Evolutionary conservation across 2,797 vertebrate genomes (phyloP).

Genomic region (Stomatorhinus walkeri): DNA sequence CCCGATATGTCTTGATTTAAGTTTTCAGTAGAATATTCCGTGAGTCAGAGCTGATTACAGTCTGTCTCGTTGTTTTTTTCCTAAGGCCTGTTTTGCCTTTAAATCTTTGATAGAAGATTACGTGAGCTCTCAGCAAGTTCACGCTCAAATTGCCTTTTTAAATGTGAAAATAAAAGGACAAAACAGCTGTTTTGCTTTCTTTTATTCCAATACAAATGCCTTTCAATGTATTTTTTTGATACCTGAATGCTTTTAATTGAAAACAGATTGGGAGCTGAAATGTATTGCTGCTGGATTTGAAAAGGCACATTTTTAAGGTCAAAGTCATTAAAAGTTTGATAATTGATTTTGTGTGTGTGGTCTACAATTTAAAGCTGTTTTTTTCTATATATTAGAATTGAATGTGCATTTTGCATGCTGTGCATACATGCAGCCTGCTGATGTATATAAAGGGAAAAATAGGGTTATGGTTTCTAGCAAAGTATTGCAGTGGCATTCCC

Average conservation of each 20-base stretch:
- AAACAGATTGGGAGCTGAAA: conserved; percentile 67
- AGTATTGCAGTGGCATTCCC: neutral
- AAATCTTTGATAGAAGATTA: conserved; percentile 11
- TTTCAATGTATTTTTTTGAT: neutral
- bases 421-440: neutral
- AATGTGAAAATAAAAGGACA: neutral
- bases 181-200: conserved; percentile 11
- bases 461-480: neutral
- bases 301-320: conserved; percentile 16
- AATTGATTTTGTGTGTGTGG: neutral
- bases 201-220: neutral
- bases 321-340: neutral
- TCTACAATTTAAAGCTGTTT: neutral
- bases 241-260: conserved; percentile 47
- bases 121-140: neutral
- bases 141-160: neutral
- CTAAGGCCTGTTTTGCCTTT: conserved; percentile 18
- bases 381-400: neutral
- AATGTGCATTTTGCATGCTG: neutral
- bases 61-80: neutral
- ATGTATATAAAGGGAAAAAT: neutral
- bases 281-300: conserved; percentile 29
- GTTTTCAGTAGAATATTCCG: conserved; percentile 7
- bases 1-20: neutral
- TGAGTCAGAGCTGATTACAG: conserved; percentile 2